Conservation (phyloP, 2,113 vertebrate species). For the Asarcornis scutulata region DNA sequence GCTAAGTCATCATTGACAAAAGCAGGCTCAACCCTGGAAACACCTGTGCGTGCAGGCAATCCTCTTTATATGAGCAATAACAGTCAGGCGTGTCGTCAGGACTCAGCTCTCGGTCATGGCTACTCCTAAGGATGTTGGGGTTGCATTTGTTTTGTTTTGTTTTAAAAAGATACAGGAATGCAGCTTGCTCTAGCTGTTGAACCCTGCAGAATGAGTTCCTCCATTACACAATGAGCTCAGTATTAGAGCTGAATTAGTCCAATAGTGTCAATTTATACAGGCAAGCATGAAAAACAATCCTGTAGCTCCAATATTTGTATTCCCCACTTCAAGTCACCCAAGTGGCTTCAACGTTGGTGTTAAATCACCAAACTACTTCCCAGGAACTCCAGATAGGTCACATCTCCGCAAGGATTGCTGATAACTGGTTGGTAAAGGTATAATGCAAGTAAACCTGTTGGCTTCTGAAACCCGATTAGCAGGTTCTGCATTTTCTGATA, state of each 20-base stretch:
- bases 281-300: not conserved
- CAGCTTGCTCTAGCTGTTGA: not conserved
- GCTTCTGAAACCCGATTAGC: not conserved
- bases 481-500: not conserved
- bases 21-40: not conserved
- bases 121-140: not conserved
- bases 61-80: not conserved
- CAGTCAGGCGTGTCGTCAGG: accelerated
- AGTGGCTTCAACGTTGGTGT: too few relatives aligned
- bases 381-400: not conserved
- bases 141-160: not conserved
- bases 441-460: not conserved
- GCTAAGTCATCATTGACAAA: not conserved
- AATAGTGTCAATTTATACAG: not conserved
- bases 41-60: not conserved
- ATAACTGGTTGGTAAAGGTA: not conserved
- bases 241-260: not conserved
- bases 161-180: not conserved
- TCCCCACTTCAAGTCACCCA: not conserved
- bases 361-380: not conserved
- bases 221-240: too few relatives aligned
- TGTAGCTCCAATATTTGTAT: not conserved
- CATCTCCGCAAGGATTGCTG: not conserved
- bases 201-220: not conserved
- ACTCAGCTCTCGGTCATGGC: not conserved